Evolutionary conservation across 2,113 vertebrate genomes (phyloP), one percentile per base, ranked within the genome.

Genomic region (Apteryx mantelli): DNA sequence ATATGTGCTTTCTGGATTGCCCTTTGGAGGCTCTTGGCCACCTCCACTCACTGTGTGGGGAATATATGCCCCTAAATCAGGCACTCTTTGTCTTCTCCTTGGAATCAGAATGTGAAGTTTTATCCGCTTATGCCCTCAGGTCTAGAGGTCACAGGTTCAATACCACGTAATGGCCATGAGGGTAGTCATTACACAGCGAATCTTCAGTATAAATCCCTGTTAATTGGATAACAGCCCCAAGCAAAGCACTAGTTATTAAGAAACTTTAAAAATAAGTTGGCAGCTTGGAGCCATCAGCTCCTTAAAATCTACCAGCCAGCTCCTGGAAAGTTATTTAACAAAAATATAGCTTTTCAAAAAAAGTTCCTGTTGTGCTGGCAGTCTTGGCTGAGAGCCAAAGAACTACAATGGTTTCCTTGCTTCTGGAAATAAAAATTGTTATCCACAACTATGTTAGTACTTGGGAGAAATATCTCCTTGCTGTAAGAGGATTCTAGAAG

Each of bases 221-320:
- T 95, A 97, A 95, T 60, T 95, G 84, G 75, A 71, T 85, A 93
- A 95, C 58, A 95, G 91, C 87, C 93, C 46, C 24, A 14, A 52
- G 95, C 91, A 93, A 77, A 78, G 55, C 75, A 42, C 40, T 70
- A 60, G 36, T 91, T 95, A 66, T 80, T 52, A 88, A 88, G 71
- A 60, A 94, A 94, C 82, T 48, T 95, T 68, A 53, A 86, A 95
- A 86, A 16, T 55, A 89, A 91, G 87, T 83, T 95, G 78, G 84
- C 66, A 81, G 78, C 71, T 88, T 82, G 64, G 63, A 88, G 73
- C 48, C 58, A 77, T 52, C 74, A 93, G 36, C 24, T 11, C 30
- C 89, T 95, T 91, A 64, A 88, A 91, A 74, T 73, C 78, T 83
- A 80, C 55, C 28, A 82, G 70, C 74, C 32, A 74, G 60, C 34